These are phyloP conservation scores for Polylopha cassiicola DNA, from an alignment of 2,888 invertebrate species.

Conservation along the genomic window DNA sequence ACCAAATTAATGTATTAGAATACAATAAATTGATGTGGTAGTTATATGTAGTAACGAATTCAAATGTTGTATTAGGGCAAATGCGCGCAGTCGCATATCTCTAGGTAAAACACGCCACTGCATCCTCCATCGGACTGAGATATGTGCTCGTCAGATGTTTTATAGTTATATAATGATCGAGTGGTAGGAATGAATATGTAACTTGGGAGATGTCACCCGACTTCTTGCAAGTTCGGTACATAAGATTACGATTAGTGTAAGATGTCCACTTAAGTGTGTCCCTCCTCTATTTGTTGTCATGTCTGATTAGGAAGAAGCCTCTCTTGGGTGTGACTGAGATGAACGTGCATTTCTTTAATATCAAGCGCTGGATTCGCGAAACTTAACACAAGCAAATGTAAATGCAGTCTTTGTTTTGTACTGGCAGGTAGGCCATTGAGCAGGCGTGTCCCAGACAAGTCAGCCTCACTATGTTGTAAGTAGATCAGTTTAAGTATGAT, in stretches of 20 bases:
- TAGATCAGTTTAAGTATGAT: conserved; percentile 56
- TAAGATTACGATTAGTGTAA: too few species aligned
- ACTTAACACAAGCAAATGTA: too few species aligned
- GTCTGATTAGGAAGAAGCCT: too few species aligned
- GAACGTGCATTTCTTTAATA: conserved; percentile 5
- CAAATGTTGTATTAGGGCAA: conserved; percentile 7
- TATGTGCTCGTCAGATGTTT: conserved; percentile 26
- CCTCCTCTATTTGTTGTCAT: too few species aligned
- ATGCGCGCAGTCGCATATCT: conserved; percentile 1
- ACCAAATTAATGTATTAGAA: conserved; percentile 47
- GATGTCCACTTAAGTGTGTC: too few species aligned
- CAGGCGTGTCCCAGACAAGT: conserved; percentile 26
- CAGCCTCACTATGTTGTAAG: conserved; percentile 38
- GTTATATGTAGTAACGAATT: conserved; percentile 26
- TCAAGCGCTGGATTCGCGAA: conserved; percentile 22
- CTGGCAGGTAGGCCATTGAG: conserved; percentile 20
- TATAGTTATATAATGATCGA: conserved; percentile 6
- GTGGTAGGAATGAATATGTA: conserved; percentile 19
- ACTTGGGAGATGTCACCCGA: conserved; percentile 5
- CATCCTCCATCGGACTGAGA: too few species aligned
- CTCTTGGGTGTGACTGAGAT: too few species aligned
- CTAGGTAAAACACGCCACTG: neutral
- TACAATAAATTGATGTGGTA: conserved; percentile 34
- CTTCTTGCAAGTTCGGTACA: too few species aligned
- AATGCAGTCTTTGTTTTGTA: too few species aligned